phyloP scores from a whole-genome alignment of 2,797 vertebrate species.

The Sebastes taczanowskii region DNA sequence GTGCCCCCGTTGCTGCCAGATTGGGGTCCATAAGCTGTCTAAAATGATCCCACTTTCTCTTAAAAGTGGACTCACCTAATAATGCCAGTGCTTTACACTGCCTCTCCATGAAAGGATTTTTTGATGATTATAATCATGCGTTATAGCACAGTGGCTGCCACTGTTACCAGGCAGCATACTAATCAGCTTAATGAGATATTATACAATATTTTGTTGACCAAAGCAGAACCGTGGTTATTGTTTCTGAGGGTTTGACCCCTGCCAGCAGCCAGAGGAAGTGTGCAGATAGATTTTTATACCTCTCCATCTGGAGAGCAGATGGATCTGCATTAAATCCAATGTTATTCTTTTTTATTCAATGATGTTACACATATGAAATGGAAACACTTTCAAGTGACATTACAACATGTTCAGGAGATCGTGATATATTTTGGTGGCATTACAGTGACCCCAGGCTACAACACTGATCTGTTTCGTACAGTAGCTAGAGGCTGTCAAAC shows the following conservation, averaged over 20 bases:
- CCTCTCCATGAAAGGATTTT: constrained; percentile 89
- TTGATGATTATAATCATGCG: constrained; percentile 95
- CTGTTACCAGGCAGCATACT: constrained; percentile 95
- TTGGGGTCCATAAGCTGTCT: constrained; percentile 67
- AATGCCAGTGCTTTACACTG: constrained; percentile 85
- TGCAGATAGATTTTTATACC: constrained; percentile 68
- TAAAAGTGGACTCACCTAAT: constrained; percentile 89
- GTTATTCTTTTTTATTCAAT: constrained; percentile 50
- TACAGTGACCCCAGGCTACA: constrained; percentile 42
- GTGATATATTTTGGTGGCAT: background rate
- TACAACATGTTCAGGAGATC: background rate
- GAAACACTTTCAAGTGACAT: constrained; percentile 26
- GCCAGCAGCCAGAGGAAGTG: constrained; percentile 86
- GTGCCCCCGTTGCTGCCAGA: constrained; percentile 20
- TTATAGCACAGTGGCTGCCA: constrained; percentile 89
- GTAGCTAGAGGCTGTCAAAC: background rate
- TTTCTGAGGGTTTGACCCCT: constrained; percentile 94
- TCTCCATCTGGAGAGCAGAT: constrained; percentile 78
- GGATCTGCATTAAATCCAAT: constrained; percentile 67
- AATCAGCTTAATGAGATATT: constrained; percentile 99
- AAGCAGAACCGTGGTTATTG: constrained; percentile 95
- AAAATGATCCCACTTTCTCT: constrained; percentile 81
- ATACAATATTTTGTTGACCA: constrained; percentile 99
- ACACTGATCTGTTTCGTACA: constrained; percentile 83
- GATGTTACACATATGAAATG: constrained; percentile 57